These are phyloP conservation scores for Nasonovia ribisnigri DNA, from an alignment of 2,888 invertebrate genomes.

Conservation along the genomic window DNA sequence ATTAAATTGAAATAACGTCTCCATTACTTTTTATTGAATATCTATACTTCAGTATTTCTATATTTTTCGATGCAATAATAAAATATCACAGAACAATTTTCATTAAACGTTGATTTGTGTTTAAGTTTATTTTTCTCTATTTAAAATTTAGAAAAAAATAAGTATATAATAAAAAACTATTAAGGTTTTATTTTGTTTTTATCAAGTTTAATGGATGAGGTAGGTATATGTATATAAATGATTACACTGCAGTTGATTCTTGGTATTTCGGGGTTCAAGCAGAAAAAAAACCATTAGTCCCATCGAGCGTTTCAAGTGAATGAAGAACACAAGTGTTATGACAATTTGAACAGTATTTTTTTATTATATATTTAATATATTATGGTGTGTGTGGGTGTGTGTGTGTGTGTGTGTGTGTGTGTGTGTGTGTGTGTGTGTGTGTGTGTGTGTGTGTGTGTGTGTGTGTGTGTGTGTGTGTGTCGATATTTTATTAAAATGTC, in stretches of 20 bases:
- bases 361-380: neutral
- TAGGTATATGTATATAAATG: neutral
- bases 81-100: neutral
- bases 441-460: no score
- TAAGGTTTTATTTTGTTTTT: neutral
- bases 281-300: neutral
- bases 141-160: neutral
- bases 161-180: neutral
- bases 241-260: neutral
- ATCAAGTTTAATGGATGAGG: neutral
- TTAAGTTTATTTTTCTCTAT: neutral
- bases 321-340: neutral
- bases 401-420: no score
- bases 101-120: neutral
- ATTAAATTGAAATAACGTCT: neutral
- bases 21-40: neutral
- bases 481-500: neutral
- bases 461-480: neutral
- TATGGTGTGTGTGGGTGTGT: no score
- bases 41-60: neutral
- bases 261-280: neutral
- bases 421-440: no score
- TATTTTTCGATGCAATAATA: no score
- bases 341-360: neutral
- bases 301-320: neutral